phyloP scores from a whole-genome alignment of 2,797 vertebrate genomes.

The Anas flavirostris region DNA sequence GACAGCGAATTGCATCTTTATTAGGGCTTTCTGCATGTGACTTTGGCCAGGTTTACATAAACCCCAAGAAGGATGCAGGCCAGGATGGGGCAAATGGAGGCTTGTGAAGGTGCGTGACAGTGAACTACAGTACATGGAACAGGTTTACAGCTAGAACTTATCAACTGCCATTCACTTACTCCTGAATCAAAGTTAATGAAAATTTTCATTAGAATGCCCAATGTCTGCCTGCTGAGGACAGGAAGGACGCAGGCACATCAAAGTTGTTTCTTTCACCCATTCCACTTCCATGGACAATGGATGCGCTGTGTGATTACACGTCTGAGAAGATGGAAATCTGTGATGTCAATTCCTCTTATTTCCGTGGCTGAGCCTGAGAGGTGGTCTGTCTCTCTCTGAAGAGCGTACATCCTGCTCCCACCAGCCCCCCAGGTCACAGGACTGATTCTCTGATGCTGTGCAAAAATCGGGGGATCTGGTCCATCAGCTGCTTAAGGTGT shows the following conservation, averaged over 20 bases:
- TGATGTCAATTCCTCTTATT: background rate
- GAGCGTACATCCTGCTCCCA: accelerated
- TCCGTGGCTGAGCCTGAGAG: accelerated
- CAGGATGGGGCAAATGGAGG: background rate
- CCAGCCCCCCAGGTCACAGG: background rate
- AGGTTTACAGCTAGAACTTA: background rate
- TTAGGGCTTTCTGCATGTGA: background rate
- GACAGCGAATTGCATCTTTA: background rate
- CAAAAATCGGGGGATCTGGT: background rate
- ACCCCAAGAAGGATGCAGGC: background rate
- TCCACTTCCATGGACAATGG: background rate
- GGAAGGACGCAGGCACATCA: accelerated
- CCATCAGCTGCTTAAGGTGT: background rate
- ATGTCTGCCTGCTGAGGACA: background rate
- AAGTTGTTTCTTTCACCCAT: background rate
- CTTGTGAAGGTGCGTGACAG: background rate
- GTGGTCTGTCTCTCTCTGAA: background rate
- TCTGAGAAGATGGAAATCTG: background rate
- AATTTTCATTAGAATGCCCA: background rate
- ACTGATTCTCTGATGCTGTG: background rate
- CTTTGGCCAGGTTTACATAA: background rate
- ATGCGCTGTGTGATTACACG: accelerated
- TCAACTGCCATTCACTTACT: background rate
- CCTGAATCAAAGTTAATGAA: background rate
- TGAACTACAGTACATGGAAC: background rate